phyloP scores from a whole-genome alignment of 2,888 invertebrate genomes.

The Furcula furcula region DNA sequence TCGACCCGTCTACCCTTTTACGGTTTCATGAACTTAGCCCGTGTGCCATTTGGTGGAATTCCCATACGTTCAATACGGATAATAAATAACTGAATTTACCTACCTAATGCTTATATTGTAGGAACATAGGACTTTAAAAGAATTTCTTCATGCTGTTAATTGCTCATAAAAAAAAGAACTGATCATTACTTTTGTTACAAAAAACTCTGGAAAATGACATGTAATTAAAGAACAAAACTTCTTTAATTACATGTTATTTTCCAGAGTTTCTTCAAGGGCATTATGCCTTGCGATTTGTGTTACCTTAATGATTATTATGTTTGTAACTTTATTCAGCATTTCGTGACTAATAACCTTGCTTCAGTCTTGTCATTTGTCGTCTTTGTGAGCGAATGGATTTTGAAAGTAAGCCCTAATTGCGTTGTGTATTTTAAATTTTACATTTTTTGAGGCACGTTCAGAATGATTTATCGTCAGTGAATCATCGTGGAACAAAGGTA shows the following conservation, averaged over 20 bases:
- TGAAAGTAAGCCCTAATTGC: slow-evolving; percentile 8
- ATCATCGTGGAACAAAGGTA: too few species aligned
- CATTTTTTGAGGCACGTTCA: not conserved
- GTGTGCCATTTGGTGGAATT: slow-evolving; percentile 3
- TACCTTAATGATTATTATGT: slow-evolving; percentile 7
- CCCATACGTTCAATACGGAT: too few species aligned
- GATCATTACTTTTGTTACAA: too few species aligned
- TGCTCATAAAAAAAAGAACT: too few species aligned
- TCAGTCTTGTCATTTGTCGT: slow-evolving; percentile 8
- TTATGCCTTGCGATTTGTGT: slow-evolving; percentile 2
- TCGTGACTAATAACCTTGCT: slow-evolving; percentile 16
- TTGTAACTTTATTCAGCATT: slow-evolving; percentile 16
- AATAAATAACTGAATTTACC: too few species aligned
- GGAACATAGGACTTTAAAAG: too few species aligned
- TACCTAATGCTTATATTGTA: too few species aligned
- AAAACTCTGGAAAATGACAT: too few species aligned
- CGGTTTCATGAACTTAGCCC: slow-evolving; percentile 18
- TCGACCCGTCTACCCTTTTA: slow-evolving; percentile 35
- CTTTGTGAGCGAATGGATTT: slow-evolving; percentile 16
- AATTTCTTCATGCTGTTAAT: too few species aligned
- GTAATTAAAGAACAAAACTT: too few species aligned
- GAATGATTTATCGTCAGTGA: too few species aligned
- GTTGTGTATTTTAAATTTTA: slow-evolving; percentile 11
- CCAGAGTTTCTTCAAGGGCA: not conserved
- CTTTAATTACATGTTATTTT: not conserved